Evolutionary conservation across 2,888 invertebrate species (phyloP), one percentile per base, ranked within the genome.

Genomic region (Ectemnius lituratus): DNA sequence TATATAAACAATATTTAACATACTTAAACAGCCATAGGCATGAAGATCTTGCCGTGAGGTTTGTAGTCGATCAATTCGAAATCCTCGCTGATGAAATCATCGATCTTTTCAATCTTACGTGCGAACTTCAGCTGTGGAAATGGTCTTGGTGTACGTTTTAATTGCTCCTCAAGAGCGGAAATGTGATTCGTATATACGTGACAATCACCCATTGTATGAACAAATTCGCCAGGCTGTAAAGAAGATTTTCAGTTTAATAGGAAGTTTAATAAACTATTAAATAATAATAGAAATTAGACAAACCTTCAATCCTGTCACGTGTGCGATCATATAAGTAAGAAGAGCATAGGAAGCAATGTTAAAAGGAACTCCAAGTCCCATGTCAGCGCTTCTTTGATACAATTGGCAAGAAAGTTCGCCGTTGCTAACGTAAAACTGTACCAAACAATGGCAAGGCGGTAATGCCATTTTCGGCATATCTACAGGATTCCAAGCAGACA

Each of bases 321-420:
- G 97, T 27, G 99, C 99, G 80, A 99, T 95, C 98, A 99, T 98
- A 86, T 95, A 96, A 2, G 98, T 98, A 2, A 99, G 93, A 37
- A 99, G 90, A 1, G 99, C 94, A 91, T 99, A 99, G 84, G 98
- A 98, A 62, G 99, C 99, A 84, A 99, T 98, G 91, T 99, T 99
- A 91, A 99, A 99, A 13, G 99, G 99, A 0, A 99, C 98, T n/a
- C 99, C 99, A 1, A 99, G 92, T 2, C 98, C 98, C 96, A 99
- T 97, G 89, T 99, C 99, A 6, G 98, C 99, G 84, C 98, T 98
- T 79, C 99, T 93, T 91, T 99, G 99, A 90, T 99, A 99, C 80
- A 99, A 91, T 84, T 97, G 95, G 87, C 98, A 98, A 0, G 97
- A 97, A 0, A 99, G 92, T 90, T 97, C 96, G 1, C 94, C 95